Evolutionary conservation across 2,888 invertebrate species (phyloP).

Genomic region (Gastracanthus pulcherrimus): DNA sequence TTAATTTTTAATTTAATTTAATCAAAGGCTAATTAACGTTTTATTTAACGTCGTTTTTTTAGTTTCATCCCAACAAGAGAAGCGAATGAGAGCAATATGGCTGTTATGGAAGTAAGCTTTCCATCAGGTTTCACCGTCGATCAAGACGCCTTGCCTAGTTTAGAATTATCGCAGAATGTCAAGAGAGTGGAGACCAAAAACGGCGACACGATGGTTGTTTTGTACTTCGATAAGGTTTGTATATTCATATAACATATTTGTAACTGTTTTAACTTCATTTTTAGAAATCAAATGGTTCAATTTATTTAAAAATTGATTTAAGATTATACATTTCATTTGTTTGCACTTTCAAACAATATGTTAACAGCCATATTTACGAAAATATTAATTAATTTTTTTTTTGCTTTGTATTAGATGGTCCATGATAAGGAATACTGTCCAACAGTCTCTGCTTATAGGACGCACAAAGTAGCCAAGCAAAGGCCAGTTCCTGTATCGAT

Average conservation of each 20-base stretch:
- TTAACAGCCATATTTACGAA: background rate
- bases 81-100: conserved; percentile 90
- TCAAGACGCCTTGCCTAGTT: conserved; percentile 83
- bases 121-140: conserved; percentile 96
- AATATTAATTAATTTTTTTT: background rate
- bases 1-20: background rate
- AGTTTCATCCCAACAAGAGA: conserved; percentile 84
- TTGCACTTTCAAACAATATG: background rate
- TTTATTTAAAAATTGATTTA: too few relatives aligned
- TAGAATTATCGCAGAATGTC: conserved; percentile 80
- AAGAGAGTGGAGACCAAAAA: conserved; percentile 85
- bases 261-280: background rate
- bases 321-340: too few relatives aligned
- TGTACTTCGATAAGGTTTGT: conserved; percentile 86
- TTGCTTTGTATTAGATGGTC: conserved; percentile 74
- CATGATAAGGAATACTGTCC: conserved; percentile 85
- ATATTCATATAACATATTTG: background rate
- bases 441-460: conserved; percentile 89
- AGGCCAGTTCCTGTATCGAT: conserved; percentile 91
- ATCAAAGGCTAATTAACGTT: background rate
- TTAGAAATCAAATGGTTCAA: too few relatives aligned
- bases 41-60: conserved; percentile 57
- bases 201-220: conserved; percentile 82
- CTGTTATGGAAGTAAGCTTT: conserved; percentile 92
- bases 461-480: conserved; percentile 91